Evolutionary conservation across 1,140 invertebrate genomes (phyloP), one percentile per base, ranked within the genome.

Genomic region (Orius laevigatus): DNA sequence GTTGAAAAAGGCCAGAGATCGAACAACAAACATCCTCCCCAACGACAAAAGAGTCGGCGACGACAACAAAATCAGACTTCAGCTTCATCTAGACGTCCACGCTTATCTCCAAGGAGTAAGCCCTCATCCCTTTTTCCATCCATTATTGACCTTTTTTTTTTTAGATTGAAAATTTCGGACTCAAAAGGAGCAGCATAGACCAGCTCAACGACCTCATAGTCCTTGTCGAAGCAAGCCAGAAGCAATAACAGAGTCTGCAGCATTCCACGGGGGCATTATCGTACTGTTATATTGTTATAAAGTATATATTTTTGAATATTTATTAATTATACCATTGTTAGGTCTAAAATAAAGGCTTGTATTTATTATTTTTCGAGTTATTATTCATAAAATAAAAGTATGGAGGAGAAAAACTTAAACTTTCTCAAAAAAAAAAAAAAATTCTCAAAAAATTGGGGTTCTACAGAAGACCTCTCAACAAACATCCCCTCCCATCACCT

Each of bases 51-150:
- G 78, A 61, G 65, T 75, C 12, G 75, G 70, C 8, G 92, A 96
- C 62, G 90, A 94, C 64, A 86, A 92, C 61, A 96, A 95, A 69
- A 95, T 95, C 62, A 71, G 90, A 39, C 69, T 83, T 49, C 92
- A 96, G 63, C 69, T 96, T 12, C 76, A 79, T 55, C 74, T 92
- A 8, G 92, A 96, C 70, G 84, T 94, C 5, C 63, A 75, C 16
- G 66, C 65, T 20, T 83, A 76, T 56, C 55, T 57, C 46, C 46
- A 53, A 35, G 57, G 51, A 41, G 60, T 62, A 42, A 57, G 55
- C 48, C 11, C 54, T 32, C 18, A 42, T 19, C 2, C 6, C 6
- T 42, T 16, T 14, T 14, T 14, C 14, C 18, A 42, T 25, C 25
- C n/a, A n/a, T n/a, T n/a, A n/a, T n/a, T 51, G 11, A 51, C 11